Conservation (phyloP, 2,888 invertebrate genomes). For the Julus scandinavius region DNA sequence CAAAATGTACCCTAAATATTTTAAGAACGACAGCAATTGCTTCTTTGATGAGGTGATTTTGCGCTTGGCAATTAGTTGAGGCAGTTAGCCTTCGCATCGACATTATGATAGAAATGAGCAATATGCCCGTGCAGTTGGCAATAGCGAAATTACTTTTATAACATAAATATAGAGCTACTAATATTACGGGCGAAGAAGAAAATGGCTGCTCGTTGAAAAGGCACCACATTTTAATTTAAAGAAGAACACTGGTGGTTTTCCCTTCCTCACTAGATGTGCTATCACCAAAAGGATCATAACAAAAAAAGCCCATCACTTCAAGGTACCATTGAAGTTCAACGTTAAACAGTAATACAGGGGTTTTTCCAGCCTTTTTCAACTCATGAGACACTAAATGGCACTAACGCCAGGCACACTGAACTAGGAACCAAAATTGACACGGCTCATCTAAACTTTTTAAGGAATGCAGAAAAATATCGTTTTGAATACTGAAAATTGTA, state of each 20-base stretch:
- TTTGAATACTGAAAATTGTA: no score
- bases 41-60: constrained; percentile 48
- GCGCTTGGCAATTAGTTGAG: constrained; percentile 48
- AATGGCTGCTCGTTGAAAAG: background rate
- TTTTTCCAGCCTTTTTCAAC: no score
- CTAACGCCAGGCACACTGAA: no score
- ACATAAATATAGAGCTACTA: constrained; percentile 1
- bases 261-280: no score
- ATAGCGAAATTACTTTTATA: background rate
- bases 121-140: constrained; percentile 1
- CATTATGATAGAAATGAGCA: constrained; percentile 1
- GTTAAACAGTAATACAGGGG: no score
- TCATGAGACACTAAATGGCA: no score
- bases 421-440: no score
- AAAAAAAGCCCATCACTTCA: no score
- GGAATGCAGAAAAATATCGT: no score
- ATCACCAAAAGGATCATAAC: no score
- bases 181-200: background rate
- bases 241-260: background rate
- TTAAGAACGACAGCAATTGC: constrained; percentile 48
- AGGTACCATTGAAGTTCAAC: no score
- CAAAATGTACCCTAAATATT: constrained; percentile 48
- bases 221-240: background rate
- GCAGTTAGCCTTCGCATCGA: constrained; percentile 44
- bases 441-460: no score